Evolutionary conservation across 1,140 invertebrate species (phyloP), one percentile per base, ranked within the genome.

Genomic region (Drosophila kikkawai): DNA sequence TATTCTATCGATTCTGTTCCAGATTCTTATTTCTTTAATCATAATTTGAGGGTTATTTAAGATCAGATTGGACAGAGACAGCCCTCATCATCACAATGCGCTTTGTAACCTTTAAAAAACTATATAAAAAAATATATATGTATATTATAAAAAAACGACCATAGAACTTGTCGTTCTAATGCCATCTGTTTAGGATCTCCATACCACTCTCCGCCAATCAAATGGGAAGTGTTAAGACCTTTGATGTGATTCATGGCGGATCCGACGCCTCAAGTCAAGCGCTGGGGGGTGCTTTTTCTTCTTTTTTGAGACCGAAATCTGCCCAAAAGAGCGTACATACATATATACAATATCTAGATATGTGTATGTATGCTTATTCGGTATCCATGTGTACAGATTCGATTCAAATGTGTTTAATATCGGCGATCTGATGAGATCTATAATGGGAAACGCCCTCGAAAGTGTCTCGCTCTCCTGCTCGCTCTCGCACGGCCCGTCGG

Each of bases 361-460:
- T 1, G 8, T 17, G 22, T 26, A 26, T 8, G 45, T 47, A 8
- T 45, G 44, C 44, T 7, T 47, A 47, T 69, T 12, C 12, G 32
- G 17, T 3, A 7, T 17, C 6, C n/a, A n/a, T 55, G 48, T 55
- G 47, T 13, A 32, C 7, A 47, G 19, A 42, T 41, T 41, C 36
- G 67, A 69, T 69, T 53, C 67, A 22, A 50, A 59, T 60, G 56
- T 73, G 55, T 51, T 37, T 32, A 29, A 59, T 68, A 59, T 74
- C 41, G 29, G 36, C 4, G 53, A 47, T 78, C 75, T 69, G 75
- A 78, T 78, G 75, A 61, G 75, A 78, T 78, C 75, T 78, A 78
- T 78, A 78, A 69, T 78, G 48, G 75, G 75, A 37, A 78, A 78
- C 75, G 75, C 75, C 75, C 64, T 78, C 65, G 39, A 78, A 76